These are phyloP conservation scores for Mobula hypostoma DNA, from an alignment of 2,113 vertebrate species.

Conservation along the genomic window DNA sequence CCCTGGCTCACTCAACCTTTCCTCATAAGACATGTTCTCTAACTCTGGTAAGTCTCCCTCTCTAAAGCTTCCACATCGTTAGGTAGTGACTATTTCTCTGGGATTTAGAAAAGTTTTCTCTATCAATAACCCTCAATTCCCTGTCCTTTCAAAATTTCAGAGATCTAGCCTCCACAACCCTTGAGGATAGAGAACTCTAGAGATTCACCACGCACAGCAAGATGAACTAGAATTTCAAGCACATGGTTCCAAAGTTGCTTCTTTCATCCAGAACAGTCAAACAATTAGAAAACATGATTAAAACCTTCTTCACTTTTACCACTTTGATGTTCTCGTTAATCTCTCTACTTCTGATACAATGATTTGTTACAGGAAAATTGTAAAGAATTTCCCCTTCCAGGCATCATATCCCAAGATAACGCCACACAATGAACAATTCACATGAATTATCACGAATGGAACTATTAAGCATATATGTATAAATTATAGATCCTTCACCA, in stretches of 20 bases:
- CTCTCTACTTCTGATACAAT: background rate
- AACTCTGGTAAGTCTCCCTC: no score
- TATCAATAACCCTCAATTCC: no score
- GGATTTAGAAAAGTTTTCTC: no score
- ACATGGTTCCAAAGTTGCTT: background rate
- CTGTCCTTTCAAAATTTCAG: no score
- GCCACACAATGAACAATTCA: background rate
- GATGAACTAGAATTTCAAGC: no score
- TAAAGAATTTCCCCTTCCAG: background rate
- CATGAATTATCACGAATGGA: conserved; percentile 5
- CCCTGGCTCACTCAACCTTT: no score
- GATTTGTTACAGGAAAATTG: conserved; percentile 4
- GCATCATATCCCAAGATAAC: background rate
- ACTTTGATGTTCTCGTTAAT: background rate
- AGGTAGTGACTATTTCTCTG: no score
- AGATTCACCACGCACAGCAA: no score
- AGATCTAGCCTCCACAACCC: no score
- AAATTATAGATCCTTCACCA: conserved; percentile 9
- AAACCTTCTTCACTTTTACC: background rate
- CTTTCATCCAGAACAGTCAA: background rate
- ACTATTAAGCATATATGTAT: background rate
- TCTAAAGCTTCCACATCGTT: no score
- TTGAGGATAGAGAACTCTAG: no score
- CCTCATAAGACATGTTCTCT: no score
- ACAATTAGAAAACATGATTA: background rate